A percentile compares a stretch with the other conserved stretches of the same genome.
These are phyloP conservation scores for Prionace glauca DNA, from an alignment of 2,797 vertebrate species.

Conservation along the genomic window DNA sequence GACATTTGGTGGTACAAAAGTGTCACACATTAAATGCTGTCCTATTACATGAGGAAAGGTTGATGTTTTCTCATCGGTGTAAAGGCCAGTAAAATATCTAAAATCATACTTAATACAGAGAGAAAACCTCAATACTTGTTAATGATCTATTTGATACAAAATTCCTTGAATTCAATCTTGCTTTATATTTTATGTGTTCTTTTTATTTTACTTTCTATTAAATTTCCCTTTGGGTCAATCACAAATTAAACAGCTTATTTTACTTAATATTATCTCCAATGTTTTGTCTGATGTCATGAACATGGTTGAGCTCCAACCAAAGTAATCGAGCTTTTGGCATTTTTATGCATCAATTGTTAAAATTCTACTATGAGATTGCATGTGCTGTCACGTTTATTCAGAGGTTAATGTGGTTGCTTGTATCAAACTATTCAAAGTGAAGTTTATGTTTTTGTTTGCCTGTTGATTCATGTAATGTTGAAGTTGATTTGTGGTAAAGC, in stretches of 20 bases:
- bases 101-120: neutral
- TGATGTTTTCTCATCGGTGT: neutral
- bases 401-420: no score
- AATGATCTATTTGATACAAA: neutral
- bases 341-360: neutral
- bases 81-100: neutral
- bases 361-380: neutral
- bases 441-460: no score
- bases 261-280: neutral
- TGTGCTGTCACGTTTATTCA: no score
- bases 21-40: neutral
- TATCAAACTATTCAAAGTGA: no score
- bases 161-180: neutral
- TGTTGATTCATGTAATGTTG: no score
- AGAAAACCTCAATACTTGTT: neutral
- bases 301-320: neutral
- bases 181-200: neutral
- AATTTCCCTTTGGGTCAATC: neutral
- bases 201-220: neutral
- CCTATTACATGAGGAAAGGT: neutral
- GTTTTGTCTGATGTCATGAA: neutral
- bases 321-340: neutral
- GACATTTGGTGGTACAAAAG: slow-evolving; percentile 64
- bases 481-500: no score
- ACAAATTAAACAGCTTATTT: neutral